Percentiles rank a stretch among this genome's conserved stretches.
Conservation (phyloP, 1,140 invertebrate species). For the Bombyx mori region DNA sequence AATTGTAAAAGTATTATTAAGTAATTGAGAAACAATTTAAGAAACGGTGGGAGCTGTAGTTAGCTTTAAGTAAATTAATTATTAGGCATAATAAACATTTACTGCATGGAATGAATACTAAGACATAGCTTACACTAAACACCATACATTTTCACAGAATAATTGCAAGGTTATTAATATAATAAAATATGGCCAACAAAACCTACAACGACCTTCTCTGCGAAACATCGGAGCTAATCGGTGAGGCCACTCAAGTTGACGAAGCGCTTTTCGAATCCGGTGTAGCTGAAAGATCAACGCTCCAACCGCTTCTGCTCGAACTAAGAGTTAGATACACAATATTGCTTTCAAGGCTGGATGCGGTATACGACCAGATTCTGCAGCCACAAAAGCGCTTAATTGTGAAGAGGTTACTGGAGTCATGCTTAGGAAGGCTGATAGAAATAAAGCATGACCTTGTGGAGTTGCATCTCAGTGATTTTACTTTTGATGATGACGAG, state of each 20-base stretch:
- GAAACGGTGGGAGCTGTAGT: too few relatives aligned
- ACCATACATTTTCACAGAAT: too few relatives aligned
- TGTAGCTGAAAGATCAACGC: slow-evolving; percentile 73
- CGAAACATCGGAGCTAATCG: slow-evolving; percentile 74
- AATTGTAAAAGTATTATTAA: too few relatives aligned
- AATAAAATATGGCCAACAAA: slow-evolving; percentile 77
- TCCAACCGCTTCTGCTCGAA: slow-evolving; percentile 72
- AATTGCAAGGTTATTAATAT: neutral
- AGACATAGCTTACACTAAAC: neutral
- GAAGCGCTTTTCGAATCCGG: slow-evolving; percentile 75
- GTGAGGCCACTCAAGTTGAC: slow-evolving; percentile 76
- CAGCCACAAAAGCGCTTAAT: slow-evolving; percentile 93
- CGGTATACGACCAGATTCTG: slow-evolving; percentile 90
- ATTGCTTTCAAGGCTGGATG: slow-evolving; percentile 81
- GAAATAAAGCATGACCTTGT: slow-evolving; percentile 90
- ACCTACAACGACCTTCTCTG: slow-evolving; percentile 80
- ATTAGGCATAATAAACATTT: too few relatives aligned
- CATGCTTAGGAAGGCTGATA: slow-evolving; percentile 82
- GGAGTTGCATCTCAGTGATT: slow-evolving; percentile 87
- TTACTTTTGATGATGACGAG: slow-evolving; percentile 88
- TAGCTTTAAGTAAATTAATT: too few relatives aligned
- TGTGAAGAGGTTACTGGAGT: slow-evolving; percentile 84
- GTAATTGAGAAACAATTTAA: too few relatives aligned
- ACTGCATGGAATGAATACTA: too few relatives aligned
- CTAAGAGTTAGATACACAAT: slow-evolving; percentile 87